Base-by-base conservation (phyloP, 2,888 invertebrate genomes). In the Ormyrus pomaceus region DNA sequence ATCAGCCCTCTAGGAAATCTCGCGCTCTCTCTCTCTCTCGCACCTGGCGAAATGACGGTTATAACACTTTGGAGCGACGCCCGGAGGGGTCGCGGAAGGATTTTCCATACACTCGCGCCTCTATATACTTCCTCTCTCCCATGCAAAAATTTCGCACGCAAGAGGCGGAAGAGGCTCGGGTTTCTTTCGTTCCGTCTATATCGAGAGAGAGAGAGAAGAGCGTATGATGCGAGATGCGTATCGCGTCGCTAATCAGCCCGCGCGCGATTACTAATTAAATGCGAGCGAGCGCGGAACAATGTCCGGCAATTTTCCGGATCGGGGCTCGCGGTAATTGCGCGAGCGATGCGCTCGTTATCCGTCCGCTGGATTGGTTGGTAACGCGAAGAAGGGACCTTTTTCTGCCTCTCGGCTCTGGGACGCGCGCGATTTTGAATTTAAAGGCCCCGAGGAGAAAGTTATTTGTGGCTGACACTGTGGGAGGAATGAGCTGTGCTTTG, bases 191-290 rank as follows among this genome's bases (percentile, higher is more conserved):
- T 62, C 68, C 59, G 48, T 9, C 10, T 19, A 71, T 34, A 34
- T 11, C 45, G 11, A 19, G 62, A 53, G 45, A 72, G 61, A 13
- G 55, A 53, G 45, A 72, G 61, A 34, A 34, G 34, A 34, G 34
- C 34, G 34, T 34, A 19, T 2, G 1, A 34, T 2, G 34, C 34
- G 34, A 72, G 66, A 66, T 55, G 71, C 59, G 51, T 66, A 72
- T 78, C 68, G 34, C 13, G 66, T 61, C n/a, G 71, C 71, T 76
- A 72, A 80, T 73, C 80, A 77, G 69, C 19, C 61, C 48, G n/a
- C 58, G 55, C 58, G 70, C 64, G 69, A 71, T 80, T 74, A 48
- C 65, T 77, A 81, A 81, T 77, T 77, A 81, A 81, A 80, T 64
- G 76, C 48, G 19, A 6, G 45, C 53, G 48, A 58, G 46, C 7